A percentile compares a stretch with the other conserved stretches of the same genome.
Conservation (phyloP, 2,797 vertebrate genomes). For the Triplophysa yarkandensis region DNA sequence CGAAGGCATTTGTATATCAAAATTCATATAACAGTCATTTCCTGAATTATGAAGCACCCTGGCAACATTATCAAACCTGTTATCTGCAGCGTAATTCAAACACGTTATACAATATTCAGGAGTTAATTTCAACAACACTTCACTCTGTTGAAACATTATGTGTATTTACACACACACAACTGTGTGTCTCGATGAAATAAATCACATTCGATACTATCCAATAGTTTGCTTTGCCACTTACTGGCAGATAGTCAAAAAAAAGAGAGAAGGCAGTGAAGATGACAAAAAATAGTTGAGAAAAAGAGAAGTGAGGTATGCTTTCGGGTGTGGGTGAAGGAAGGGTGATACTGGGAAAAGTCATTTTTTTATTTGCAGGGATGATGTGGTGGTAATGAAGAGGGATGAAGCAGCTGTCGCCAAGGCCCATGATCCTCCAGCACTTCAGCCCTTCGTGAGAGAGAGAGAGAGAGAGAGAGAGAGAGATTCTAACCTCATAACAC, state of each 20-base stretch:
- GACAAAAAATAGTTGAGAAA: conserved; percentile 42
- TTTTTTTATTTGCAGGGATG: conserved; percentile 57
- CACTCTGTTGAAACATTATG: conserved; percentile 25
- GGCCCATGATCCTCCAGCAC: conserved; percentile 37
- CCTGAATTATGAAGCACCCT: neutral
- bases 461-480: conserved; percentile 40
- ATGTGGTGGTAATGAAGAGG: conserved; percentile 59
- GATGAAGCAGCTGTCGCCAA: conserved; percentile 58
- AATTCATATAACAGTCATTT: neutral
- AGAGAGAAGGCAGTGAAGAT: conserved; percentile 48
- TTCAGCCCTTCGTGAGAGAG: neutral
- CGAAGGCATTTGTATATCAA: neutral
- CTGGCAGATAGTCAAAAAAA: conserved; percentile 53
- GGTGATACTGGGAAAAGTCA: conserved; percentile 38
- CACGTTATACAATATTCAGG: conserved; percentile 40
- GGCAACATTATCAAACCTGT: neutral
- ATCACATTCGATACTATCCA: conserved; percentile 49
- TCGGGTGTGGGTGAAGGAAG: conserved; percentile 25
- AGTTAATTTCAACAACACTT: conserved; percentile 31
- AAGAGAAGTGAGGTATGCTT: conserved; percentile 19
- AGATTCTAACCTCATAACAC: conserved; percentile 43
- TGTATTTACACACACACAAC: conserved; percentile 33
- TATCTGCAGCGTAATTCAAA: conserved; percentile 21
- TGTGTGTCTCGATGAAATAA: conserved; percentile 37
- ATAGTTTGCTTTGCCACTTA: conserved; percentile 53